A percentile compares a stretch with the other conserved stretches of the same genome.
phyloP scores from a whole-genome alignment of 92 coral and sea anemone species.

The Actinernus sp. region DNA sequence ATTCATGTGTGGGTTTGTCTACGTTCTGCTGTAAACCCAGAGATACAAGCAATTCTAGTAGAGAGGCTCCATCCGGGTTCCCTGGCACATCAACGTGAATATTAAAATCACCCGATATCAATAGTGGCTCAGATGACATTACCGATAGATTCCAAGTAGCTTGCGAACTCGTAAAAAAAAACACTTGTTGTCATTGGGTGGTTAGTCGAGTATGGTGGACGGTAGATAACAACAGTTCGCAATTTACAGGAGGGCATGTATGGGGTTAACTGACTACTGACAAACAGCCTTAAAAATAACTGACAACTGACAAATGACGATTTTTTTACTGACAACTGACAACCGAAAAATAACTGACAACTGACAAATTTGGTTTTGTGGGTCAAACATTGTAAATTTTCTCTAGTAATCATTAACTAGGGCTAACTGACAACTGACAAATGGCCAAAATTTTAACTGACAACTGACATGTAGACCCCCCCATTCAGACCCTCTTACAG shows the following conservation, averaged over 20 bases:
- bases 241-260: conserved; percentile 28
- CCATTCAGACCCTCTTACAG: too few relatives aligned
- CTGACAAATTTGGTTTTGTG: too few relatives aligned
- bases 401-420: too few relatives aligned
- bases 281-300: too few relatives aligned
- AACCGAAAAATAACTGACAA: too few relatives aligned
- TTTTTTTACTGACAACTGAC: too few relatives aligned
- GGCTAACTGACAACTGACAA: too few relatives aligned
- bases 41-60: conserved; percentile 19
- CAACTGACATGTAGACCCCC: too few relatives aligned
- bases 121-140: conserved; percentile 40
- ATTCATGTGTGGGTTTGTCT: conserved; percentile 19
- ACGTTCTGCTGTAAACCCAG: conserved; percentile 43
- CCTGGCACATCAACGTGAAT: conserved; percentile 43
- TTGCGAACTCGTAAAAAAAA: conserved; percentile 55
- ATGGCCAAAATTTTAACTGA: too few relatives aligned
- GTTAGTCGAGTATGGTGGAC: conserved; percentile 46
- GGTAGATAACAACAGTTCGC: conserved; percentile 30
- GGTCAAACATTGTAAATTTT: too few relatives aligned
- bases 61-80: conserved; percentile 28
- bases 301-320: too few relatives aligned
- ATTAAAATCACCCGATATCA: conserved; percentile 57
- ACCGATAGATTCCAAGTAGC: conserved; percentile 42
- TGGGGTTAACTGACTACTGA: too few relatives aligned
- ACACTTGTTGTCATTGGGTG: conserved; percentile 32